These are phyloP conservation scores for Neoarius graeffei DNA, from an alignment of 2,113 vertebrate species.

Conservation along the genomic window DNA sequence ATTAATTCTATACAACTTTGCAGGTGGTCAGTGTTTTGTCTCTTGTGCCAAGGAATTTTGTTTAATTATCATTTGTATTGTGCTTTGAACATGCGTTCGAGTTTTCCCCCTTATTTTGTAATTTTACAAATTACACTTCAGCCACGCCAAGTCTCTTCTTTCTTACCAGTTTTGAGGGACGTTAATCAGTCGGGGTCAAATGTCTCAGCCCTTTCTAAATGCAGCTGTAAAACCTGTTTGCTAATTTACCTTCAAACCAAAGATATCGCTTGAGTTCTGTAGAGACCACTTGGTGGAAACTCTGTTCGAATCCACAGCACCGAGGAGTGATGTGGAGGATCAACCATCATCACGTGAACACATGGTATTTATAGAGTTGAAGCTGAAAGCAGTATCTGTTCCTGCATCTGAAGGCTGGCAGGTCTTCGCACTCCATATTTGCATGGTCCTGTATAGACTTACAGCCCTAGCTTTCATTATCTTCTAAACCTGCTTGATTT, in stretches of 20 bases:
- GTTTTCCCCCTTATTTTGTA: background rate
- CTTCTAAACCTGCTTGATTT: conserved; percentile 2
- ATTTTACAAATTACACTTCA: background rate
- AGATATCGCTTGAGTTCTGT: conserved; percentile 32
- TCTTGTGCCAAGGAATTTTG: background rate
- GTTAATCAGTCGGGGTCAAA: background rate
- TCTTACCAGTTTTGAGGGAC: background rate
- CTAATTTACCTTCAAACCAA: conserved; percentile 29
- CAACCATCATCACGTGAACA: background rate
- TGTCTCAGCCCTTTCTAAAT: background rate
- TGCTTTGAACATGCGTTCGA: background rate
- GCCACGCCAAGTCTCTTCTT: background rate
- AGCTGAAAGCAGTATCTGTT: conserved; percentile 40
- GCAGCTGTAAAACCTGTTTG: conserved; percentile 35
- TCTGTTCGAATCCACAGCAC: conserved; percentile 24
- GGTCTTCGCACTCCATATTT: conserved; percentile 32
- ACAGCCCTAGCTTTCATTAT: conserved; percentile 24
- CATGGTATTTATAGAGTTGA: conserved; percentile 34
- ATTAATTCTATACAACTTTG: background rate
- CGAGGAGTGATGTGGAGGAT: background rate
- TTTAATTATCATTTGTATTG: background rate
- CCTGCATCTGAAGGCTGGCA: conserved; percentile 29
- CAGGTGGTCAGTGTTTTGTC: background rate
- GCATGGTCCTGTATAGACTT: conserved; percentile 44
- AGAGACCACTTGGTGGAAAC: conserved; percentile 3